These are phyloP conservation scores for Spondyliosoma cantharus DNA, from an alignment of 2,797 vertebrate species.

Conservation along the genomic window DNA sequence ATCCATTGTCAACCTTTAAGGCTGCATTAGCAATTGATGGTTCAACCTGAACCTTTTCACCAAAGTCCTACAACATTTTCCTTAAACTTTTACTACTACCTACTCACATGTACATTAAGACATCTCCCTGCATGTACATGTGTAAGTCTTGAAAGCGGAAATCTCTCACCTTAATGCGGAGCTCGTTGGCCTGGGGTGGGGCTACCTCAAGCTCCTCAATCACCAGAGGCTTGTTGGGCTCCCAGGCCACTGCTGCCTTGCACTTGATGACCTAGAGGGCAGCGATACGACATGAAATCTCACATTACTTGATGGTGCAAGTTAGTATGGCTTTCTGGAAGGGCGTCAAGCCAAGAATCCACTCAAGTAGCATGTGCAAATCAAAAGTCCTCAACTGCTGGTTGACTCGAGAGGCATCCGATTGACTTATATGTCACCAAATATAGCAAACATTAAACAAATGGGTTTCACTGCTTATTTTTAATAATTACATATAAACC, in stretches of 20 bases:
- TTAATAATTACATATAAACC: not conserved
- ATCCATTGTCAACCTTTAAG: not conserved
- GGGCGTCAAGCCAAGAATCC: not conserved
- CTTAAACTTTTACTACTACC: not conserved
- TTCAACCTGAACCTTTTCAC: not conserved
- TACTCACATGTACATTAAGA: not conserved
- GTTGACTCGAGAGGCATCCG: not conserved
- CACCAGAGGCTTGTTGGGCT: slow-evolving; percentile 85
- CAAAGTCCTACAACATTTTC: not conserved
- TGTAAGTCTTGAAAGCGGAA: not conserved
- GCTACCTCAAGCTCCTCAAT: slow-evolving; percentile 93
- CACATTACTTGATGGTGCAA: not conserved
- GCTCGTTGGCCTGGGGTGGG: slow-evolving; percentile 88
- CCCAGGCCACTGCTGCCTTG: slow-evolving; percentile 92
- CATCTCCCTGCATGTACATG: not conserved
- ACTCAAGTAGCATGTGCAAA: not conserved
- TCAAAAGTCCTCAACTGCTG: no score
- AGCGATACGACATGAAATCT: not conserved
- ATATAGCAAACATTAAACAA: not conserved
- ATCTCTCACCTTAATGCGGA: slow-evolving; percentile 90
- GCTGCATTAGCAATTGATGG: not conserved
- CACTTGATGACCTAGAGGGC: slow-evolving; percentile 90
- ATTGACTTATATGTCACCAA: not conserved
- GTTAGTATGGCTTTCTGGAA: not conserved
- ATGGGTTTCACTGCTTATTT: not conserved